phyloP scores from a whole-genome alignment of 1,140 invertebrate species.

The Diorhabda elongata region DNA sequence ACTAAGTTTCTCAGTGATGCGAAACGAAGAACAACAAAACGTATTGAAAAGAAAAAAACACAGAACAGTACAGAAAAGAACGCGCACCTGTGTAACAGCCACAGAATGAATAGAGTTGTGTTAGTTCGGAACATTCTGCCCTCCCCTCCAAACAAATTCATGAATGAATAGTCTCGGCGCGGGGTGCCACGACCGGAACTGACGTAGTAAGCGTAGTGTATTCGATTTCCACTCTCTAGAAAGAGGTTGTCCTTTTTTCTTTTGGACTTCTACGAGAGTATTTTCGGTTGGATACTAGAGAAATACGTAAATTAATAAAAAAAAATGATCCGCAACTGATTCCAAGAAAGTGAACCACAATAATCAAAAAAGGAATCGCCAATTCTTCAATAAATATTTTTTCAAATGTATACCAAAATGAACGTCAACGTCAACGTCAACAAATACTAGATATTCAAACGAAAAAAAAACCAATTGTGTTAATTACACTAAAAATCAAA shows the following conservation, averaged over 20 bases:
- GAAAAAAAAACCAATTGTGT: too few relatives aligned
- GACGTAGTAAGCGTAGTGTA: constrained; percentile 21
- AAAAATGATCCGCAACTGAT: too few relatives aligned
- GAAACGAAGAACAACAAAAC: not conserved
- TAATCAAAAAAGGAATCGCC: too few relatives aligned
- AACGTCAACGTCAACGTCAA: too few relatives aligned
- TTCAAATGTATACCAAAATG: too few relatives aligned
- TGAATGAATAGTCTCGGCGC: constrained; percentile 43
- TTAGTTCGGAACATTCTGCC: constrained; percentile 26
- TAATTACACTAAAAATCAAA: too few relatives aligned
- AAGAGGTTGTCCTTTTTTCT: not conserved
- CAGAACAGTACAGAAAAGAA: constrained; percentile 21
- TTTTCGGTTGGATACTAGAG: not conserved
- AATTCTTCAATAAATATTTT: too few relatives aligned
- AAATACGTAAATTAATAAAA: not conserved
- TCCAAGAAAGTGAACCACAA: too few relatives aligned
- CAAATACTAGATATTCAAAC: too few relatives aligned
- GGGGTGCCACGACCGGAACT: constrained; percentile 29
- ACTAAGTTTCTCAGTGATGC: not conserved
- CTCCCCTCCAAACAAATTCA: constrained; percentile 35
- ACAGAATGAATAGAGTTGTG: constrained; percentile 36
- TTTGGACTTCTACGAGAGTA: not conserved
- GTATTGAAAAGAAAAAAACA: constrained; percentile 11
- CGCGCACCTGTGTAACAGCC: constrained; percentile 36
- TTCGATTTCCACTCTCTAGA: not conserved